phyloP scores from a whole-genome alignment of 2,113 vertebrate species.

The Gallinago jamesoni region DNA sequence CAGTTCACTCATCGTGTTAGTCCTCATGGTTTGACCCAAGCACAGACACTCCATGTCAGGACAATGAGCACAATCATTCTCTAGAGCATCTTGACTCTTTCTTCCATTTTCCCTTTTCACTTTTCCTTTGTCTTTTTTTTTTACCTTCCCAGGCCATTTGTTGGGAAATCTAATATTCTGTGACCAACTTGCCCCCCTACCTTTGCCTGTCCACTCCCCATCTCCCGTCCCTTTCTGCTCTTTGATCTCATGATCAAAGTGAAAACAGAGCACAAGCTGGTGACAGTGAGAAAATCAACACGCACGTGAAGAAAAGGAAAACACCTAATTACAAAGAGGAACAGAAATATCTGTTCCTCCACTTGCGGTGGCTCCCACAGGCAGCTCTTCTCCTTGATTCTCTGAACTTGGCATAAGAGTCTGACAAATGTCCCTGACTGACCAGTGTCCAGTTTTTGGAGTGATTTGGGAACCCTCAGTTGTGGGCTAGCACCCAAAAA shows the following conservation, averaged over 20 bases:
- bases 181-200: not conserved
- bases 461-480: not conserved
- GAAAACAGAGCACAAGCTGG: not conserved
- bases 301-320: not conserved
- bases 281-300: not conserved
- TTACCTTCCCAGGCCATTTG: not conserved
- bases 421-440: not conserved
- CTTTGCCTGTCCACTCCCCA: not conserved
- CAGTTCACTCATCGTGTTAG: not conserved
- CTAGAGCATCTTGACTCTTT: not conserved
- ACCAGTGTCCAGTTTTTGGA: not conserved
- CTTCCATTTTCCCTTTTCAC: not conserved
- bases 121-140: not conserved
- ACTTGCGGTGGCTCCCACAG: not conserved
- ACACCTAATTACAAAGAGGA: not conserved
- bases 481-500: not conserved
- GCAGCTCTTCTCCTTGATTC: not conserved
- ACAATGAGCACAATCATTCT: not conserved
- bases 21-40: not conserved
- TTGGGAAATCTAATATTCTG: conserved; percentile 3
- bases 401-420: not conserved
- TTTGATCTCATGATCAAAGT: conserved; percentile 38
- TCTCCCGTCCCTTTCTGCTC: not conserved
- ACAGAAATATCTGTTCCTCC: not conserved
- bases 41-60: not conserved